Conservation (phyloP, 1,140 invertebrate species). For the Tetramorium simillimum region DNA sequence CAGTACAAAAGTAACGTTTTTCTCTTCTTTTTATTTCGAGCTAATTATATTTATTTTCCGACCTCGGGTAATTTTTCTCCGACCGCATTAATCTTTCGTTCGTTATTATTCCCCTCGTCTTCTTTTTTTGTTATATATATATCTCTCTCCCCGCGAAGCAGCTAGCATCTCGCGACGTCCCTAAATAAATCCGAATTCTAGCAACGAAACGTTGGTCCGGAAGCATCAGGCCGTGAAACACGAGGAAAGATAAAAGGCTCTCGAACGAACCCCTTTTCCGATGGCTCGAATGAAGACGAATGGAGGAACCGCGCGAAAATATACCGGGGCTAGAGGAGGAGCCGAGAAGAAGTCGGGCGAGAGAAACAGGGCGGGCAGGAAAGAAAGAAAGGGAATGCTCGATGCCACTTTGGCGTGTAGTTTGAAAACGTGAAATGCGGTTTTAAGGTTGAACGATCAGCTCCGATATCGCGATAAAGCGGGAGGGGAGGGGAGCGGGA, state of each 20-base stretch:
- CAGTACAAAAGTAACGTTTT: background rate
- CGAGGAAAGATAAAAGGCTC: constrained; percentile 73
- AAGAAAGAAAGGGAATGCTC: constrained; percentile 57
- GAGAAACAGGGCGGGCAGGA: background rate
- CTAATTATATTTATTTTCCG: background rate
- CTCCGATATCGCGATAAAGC: constrained; percentile 52
- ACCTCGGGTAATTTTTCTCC: background rate
- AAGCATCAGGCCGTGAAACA: constrained; percentile 64
- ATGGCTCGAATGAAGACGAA: constrained; percentile 76
- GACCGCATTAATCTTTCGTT: background rate
- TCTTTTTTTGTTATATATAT: background rate
- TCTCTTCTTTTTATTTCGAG: background rate
- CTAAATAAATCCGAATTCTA: constrained; percentile 63
- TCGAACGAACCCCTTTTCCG: constrained; percentile 62
- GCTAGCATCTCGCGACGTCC: constrained; percentile 29
- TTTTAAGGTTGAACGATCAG: constrained; percentile 60
- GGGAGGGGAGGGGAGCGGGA: background rate
- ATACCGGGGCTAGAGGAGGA: constrained; percentile 29
- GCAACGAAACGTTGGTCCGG: constrained; percentile 51
- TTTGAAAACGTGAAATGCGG: constrained; percentile 45
- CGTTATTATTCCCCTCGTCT: background rate
- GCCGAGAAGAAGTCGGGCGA: background rate
- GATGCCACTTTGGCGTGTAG: constrained; percentile 62
- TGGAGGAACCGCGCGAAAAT: constrained; percentile 72
- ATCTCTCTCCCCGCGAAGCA: background rate